A percentile compares a stretch with the other conserved stretches of the same genome.
phyloP scores from a whole-genome alignment of 2,888 invertebrate genomes.

The Metellina segmentata region DNA sequence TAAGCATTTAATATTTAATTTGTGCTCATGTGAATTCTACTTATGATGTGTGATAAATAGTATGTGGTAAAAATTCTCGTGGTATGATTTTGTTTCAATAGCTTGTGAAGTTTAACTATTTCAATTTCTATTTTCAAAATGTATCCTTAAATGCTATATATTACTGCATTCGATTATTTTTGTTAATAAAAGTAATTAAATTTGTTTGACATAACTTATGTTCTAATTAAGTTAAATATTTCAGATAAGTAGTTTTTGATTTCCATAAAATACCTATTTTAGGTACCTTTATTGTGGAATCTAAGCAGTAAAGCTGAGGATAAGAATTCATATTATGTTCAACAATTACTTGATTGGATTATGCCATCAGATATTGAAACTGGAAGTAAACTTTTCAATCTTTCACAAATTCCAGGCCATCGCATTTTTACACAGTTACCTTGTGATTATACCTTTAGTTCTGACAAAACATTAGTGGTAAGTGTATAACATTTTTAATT shows the following conservation, averaged over 20 bases:
- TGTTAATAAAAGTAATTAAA: not conserved
- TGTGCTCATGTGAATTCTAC: not conserved
- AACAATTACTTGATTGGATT: conserved; percentile 60
- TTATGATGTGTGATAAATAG: too few species aligned
- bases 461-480: conserved; percentile 11
- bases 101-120: not conserved
- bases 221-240: not conserved
- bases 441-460: conserved; percentile 63
- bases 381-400: conserved; percentile 55
- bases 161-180: not conserved
- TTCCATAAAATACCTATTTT: not conserved
- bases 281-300: conserved; percentile 55
- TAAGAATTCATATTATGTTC: conserved; percentile 60
- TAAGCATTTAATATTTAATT: not conserved
- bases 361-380: conserved; percentile 51
- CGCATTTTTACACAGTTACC: conserved; percentile 65
- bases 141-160: not conserved
- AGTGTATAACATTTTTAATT: not conserved
- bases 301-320: conserved; percentile 43
- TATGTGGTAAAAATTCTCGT: too few species aligned
- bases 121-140: not conserved
- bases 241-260: not conserved
- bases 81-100: not conserved
- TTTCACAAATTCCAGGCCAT: conserved; percentile 71
- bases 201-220: not conserved